Conservation (phyloP, 2,113 vertebrate genomes). For the Phainopepla nitens region DNA sequence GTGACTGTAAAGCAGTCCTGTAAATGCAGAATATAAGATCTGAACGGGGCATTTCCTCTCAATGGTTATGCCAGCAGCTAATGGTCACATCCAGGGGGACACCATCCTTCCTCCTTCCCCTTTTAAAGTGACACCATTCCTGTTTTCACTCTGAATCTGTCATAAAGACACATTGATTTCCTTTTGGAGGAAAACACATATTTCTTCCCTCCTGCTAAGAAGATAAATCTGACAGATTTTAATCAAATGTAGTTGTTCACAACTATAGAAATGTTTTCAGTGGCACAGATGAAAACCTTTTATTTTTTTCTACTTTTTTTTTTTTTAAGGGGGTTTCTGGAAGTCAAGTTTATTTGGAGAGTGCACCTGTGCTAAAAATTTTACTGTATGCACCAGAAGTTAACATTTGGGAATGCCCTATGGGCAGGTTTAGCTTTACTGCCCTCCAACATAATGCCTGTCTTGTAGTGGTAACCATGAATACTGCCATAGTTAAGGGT, state of each 20-base stretch:
- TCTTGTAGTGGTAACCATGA: slow-evolving; percentile 58
- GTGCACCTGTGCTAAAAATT: slow-evolving; percentile 38
- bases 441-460: slow-evolving; percentile 44
- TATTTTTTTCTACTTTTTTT: background rate
- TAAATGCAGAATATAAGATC: slow-evolving; percentile 63
- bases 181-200: slow-evolving; percentile 73
- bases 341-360: slow-evolving; percentile 26
- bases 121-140: slow-evolving; percentile 64
- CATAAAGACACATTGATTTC: slow-evolving; percentile 81
- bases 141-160: slow-evolving; percentile 67
- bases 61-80: slow-evolving; percentile 33
- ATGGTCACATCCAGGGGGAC: slow-evolving; percentile 1
- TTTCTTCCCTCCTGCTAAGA: slow-evolving; percentile 70
- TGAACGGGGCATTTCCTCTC: slow-evolving; percentile 33
- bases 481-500: slow-evolving; percentile 45
- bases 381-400: slow-evolving; percentile 20
- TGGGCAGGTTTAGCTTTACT: slow-evolving; percentile 56
- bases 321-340: background rate
- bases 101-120: slow-evolving; percentile 15
- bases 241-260: slow-evolving; percentile 75
- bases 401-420: slow-evolving; percentile 30
- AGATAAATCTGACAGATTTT: slow-evolving; percentile 81
- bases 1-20: slow-evolving; percentile 31
- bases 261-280: slow-evolving; percentile 60
- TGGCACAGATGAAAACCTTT: slow-evolving; percentile 10